Evolutionary conservation across 2,888 invertebrate genomes (phyloP), one percentile per base, ranked within the genome.

Genomic region (Cosmopolites sordidus): DNA sequence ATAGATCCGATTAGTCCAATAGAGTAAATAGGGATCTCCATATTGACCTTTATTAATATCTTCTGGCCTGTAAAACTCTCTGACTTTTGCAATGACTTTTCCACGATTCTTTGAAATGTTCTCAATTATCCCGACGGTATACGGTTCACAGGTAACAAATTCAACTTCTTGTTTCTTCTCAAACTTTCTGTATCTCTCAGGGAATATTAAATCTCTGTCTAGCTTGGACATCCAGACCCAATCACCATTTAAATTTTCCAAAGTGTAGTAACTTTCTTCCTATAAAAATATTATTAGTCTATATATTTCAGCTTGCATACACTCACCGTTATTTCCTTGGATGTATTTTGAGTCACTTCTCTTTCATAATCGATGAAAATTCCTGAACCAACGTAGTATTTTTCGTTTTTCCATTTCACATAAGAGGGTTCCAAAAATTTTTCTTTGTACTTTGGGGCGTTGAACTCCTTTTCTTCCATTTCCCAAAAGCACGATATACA

Each of bases 401-500:
- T 45, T 38, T 45, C 52, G 8, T 39, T 38, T 30, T 37, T 48
- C 48, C 51, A 51, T 42, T 51, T 16, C 5, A 56, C 18, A 27
- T 30, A 56, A 5, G 51, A 51, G 15, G 12, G 16, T 8, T 51
- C 56, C 16, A 48, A 12, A 1, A 39, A 41, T 8, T 43, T 45
- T 43, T 48, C 46, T 14, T 45, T 48, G 39, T 41, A 43, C 14
- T 8, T 47, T n/a, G 46, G 45, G 8, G 38, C 33, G 14, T 56
- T 30, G 16, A 17, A 42, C 2, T 42, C 22, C 8, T 56, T 37
- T 33, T 45, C 47, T 16, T 56, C 33, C 17, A 48, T 49, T 42
- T 56, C 39, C 56, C 56, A 56, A 16, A 39, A 38, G 29, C 56
- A 56, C 1, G 56, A 56, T 15, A 56, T 56, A 17, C 56, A 56